Conservation (phyloP, 1,140 invertebrate genomes). For the Drosophila repletoides region DNA sequence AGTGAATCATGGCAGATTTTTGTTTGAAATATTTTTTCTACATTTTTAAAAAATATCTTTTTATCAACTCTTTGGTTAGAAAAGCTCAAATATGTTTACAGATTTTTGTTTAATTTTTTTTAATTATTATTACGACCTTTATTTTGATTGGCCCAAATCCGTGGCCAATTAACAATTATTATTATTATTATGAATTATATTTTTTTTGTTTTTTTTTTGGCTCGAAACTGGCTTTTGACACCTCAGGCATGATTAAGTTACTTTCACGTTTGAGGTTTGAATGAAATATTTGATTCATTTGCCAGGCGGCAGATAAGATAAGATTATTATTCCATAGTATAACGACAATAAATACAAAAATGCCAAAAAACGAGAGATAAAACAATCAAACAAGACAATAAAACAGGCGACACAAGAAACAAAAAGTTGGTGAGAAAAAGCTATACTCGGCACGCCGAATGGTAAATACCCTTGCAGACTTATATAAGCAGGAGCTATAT, state of each 20-base stretch:
- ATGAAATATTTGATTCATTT: constrained; percentile 54
- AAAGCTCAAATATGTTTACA: constrained; percentile 11
- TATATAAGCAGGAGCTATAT: too few species aligned
- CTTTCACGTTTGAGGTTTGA: constrained; percentile 34
- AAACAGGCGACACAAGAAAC: constrained; percentile 33
- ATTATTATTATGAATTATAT: background rate
- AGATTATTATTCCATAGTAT: constrained; percentile 37
- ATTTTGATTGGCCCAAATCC: too few species aligned
- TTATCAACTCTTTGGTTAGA: background rate
- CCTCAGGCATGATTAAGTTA: constrained; percentile 11
- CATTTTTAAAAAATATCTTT: background rate
- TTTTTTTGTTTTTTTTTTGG: too few species aligned
- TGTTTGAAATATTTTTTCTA: too few species aligned
- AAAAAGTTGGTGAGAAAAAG: too few species aligned
- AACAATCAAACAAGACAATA: constrained; percentile 42
- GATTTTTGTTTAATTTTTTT: background rate
- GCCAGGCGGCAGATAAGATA: constrained; percentile 52
- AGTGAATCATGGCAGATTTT: too few species aligned
- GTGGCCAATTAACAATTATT: background rate
- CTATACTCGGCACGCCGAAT: too few species aligned
- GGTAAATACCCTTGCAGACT: too few species aligned
- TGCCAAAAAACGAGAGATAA: constrained; percentile 16
- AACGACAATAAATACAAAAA: constrained; percentile 41
- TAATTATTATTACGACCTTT: too few species aligned
- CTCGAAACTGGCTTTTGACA: background rate